phyloP scores from a whole-genome alignment of 2,888 invertebrate genomes.

The Mamestra brassicae region DNA sequence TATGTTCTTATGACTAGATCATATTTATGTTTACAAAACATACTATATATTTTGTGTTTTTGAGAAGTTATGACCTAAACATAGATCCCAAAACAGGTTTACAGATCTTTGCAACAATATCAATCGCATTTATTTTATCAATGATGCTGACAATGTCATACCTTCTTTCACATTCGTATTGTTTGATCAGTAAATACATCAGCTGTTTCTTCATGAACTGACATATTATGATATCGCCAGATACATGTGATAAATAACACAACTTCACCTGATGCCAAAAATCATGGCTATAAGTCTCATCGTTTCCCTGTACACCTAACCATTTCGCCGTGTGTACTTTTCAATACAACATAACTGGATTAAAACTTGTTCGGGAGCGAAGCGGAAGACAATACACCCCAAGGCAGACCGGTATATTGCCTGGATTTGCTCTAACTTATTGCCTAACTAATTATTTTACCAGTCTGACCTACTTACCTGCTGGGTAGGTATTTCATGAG shows the following conservation, averaged over 20 bases:
- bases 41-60: too few species aligned
- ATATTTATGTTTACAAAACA: too few species aligned
- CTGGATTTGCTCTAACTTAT: neutral
- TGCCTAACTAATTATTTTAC: too few species aligned
- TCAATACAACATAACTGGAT: neutral
- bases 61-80: neutral
- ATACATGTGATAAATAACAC: constrained; percentile 5
- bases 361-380: neutral
- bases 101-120: neutral
- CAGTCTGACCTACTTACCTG: too few species aligned
- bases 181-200: neutral
- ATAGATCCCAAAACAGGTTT: neutral
- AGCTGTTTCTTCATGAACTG: neutral
- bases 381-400: neutral
- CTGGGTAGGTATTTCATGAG: too few species aligned
- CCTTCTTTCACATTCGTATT: neutral
- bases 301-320: neutral
- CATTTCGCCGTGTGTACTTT: constrained; percentile 8
- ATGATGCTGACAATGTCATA: neutral
- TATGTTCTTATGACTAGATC: neutral
- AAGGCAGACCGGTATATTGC: neutral
- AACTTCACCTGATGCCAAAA: neutral
- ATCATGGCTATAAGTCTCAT: neutral
- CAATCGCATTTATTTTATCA: neutral
- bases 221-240: neutral